Evolutionary conservation across 2,888 invertebrate species (phyloP).

Genomic region (Artemia sinica): DNA sequence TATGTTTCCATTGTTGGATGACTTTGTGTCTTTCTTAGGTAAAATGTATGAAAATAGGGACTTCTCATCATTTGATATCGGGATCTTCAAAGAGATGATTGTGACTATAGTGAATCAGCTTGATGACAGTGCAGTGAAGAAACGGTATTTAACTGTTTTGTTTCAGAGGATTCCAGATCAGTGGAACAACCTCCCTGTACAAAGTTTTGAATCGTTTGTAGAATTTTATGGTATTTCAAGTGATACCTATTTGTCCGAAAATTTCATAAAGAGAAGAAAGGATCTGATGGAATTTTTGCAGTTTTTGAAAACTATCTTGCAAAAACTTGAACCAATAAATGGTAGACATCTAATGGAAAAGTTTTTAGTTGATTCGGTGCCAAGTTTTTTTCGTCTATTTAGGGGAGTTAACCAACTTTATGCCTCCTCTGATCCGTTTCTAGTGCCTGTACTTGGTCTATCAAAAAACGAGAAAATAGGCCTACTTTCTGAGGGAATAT

Average conservation of each 20-base stretch:
- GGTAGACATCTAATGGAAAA: background rate
- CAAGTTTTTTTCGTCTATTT: background rate
- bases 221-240: background rate
- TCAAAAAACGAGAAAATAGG: background rate
- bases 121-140: background rate
- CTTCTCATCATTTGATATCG: background rate
- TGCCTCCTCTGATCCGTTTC: background rate
- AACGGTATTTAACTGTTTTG: background rate
- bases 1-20: background rate
- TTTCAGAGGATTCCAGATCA: background rate
- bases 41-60: background rate
- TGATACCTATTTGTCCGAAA: background rate
- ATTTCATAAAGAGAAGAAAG: background rate
- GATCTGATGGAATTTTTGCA: background rate
- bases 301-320: background rate
- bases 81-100: background rate
- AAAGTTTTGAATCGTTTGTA: background rate
- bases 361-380: background rate
- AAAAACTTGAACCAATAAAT: background rate
- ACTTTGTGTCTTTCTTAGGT: background rate
- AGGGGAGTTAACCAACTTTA: background rate
- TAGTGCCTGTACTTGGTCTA: background rate
- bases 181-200: constrained; percentile 7
- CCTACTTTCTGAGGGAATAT: background rate
- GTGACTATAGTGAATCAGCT: background rate